Evolutionary conservation across 1,140 invertebrate species (phyloP).

Genomic region (Drosophila arawakana): DNA sequence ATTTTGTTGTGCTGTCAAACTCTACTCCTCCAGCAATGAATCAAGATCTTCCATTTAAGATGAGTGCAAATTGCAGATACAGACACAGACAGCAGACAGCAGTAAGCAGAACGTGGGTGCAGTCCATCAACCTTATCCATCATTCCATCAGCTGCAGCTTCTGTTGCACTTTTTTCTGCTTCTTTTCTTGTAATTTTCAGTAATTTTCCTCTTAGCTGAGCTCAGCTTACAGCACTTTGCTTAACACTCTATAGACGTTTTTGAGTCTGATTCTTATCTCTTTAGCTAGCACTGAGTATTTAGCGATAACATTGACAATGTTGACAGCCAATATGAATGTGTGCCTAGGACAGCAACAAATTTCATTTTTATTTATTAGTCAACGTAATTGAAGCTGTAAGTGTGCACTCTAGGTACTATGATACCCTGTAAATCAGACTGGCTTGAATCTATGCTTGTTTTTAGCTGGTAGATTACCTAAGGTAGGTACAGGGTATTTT

Average conservation of each 20-base stretch:
- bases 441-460: background rate
- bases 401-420: background rate
- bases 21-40: background rate
- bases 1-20: slow-evolving; percentile 44
- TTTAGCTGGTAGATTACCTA: background rate
- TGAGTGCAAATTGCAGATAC: slow-evolving; percentile 58
- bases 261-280: slow-evolving; percentile 28
- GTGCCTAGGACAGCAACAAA: slow-evolving; percentile 70
- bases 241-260: background rate
- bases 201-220: slow-evolving; percentile 50
- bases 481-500: background rate
- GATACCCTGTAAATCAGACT: slow-evolving; percentile 7
- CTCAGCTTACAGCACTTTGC: background rate
- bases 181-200: slow-evolving; percentile 43
- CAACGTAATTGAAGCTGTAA: slow-evolving; percentile 42
- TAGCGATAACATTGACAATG: slow-evolving; percentile 66
- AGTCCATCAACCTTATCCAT: slow-evolving; percentile 39
- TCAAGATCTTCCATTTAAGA: slow-evolving; percentile 51
- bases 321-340: slow-evolving; percentile 78
- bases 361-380: slow-evolving; percentile 40
- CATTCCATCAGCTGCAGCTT: slow-evolving; percentile 34
- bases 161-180: slow-evolving; percentile 36
- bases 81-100: slow-evolving; percentile 11
- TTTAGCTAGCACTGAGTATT: slow-evolving; percentile 12
- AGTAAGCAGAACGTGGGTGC: slow-evolving; percentile 39